These are phyloP conservation scores for Anguilla megastoma DNA, from an alignment of 2,797 vertebrate genomes.

Conservation along the genomic window DNA sequence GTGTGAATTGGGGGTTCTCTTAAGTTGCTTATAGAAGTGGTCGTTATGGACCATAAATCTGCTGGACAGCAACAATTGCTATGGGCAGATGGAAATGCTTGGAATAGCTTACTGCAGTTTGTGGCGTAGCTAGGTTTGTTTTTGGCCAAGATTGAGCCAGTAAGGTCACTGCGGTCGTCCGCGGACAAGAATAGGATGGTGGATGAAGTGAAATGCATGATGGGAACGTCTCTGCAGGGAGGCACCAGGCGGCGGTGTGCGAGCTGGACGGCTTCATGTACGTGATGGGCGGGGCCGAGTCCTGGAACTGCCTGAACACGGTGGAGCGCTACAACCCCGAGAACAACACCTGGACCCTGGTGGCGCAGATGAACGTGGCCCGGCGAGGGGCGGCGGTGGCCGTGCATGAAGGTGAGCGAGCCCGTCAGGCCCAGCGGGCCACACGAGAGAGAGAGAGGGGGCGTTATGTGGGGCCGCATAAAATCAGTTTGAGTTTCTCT, in stretches of 20 bases:
- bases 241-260: constrained; percentile 94
- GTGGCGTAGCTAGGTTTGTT: background rate
- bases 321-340: constrained; percentile 94
- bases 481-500: too few species aligned
- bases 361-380: constrained; percentile 94
- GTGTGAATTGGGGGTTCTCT: background rate
- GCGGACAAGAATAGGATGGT: background rate
- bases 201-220: background rate
- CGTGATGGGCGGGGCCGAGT: constrained; percentile 93
- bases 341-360: constrained; percentile 94
- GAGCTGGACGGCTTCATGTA: constrained; percentile 90
- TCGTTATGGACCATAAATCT: background rate
- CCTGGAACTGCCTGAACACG: constrained; percentile 95
- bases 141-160: background rate
- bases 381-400: constrained; percentile 89
- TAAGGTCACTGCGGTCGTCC: background rate
- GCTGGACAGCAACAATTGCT: background rate
- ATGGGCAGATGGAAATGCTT: background rate
- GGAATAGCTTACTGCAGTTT: background rate
- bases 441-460: too few species aligned
- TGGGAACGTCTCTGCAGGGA: constrained; percentile 69
- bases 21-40: background rate
- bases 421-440: background rate
- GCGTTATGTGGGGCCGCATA: too few species aligned
- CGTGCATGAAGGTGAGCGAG: constrained; percentile 77